Percentiles rank a stretch among this genome's conserved stretches.
phyloP scores from a whole-genome alignment of 2,797 vertebrate genomes.

The Sylvia borin region DNA sequence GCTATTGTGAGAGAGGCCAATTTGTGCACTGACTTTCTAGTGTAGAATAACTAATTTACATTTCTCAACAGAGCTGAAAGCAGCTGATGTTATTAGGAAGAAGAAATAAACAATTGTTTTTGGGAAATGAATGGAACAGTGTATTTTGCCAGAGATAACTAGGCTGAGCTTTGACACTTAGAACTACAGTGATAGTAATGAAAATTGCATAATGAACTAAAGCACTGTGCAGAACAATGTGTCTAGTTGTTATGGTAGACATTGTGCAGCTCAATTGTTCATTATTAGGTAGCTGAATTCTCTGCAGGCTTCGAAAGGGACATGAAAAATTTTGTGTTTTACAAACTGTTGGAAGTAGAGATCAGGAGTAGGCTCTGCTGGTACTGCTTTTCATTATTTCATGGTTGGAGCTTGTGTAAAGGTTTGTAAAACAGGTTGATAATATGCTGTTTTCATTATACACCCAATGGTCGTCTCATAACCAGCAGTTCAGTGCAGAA shows the following conservation, averaged over 20 bases:
- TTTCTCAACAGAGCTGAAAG: conserved; percentile 24
- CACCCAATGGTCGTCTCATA: background rate
- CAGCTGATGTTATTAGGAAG: conserved; percentile 1
- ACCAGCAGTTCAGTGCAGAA: background rate
- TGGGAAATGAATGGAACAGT: conserved; percentile 3
- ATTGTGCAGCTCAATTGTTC: background rate
- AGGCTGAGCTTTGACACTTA: background rate
- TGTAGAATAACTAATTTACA: conserved; percentile 21
- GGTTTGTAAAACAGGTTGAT: background rate
- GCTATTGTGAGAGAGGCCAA: background rate
- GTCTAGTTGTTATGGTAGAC: background rate
- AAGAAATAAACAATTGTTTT: conserved; percentile 35
- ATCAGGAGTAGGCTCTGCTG: background rate
- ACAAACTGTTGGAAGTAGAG: background rate
- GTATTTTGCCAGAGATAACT: background rate
- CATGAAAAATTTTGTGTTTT: background rate
- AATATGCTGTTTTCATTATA: background rate
- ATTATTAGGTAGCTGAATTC: background rate
- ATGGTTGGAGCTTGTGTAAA: background rate
- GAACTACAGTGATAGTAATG: background rate
- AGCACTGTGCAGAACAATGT: background rate
- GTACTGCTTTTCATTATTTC: background rate
- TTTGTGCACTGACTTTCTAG: conserved; percentile 32
- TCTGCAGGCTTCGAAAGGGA: background rate
- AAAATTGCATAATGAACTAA: background rate